These are phyloP conservation scores for Leptinotarsa peninsularis DNA, from an alignment of 2,888 invertebrate species.

Conservation along the genomic window DNA sequence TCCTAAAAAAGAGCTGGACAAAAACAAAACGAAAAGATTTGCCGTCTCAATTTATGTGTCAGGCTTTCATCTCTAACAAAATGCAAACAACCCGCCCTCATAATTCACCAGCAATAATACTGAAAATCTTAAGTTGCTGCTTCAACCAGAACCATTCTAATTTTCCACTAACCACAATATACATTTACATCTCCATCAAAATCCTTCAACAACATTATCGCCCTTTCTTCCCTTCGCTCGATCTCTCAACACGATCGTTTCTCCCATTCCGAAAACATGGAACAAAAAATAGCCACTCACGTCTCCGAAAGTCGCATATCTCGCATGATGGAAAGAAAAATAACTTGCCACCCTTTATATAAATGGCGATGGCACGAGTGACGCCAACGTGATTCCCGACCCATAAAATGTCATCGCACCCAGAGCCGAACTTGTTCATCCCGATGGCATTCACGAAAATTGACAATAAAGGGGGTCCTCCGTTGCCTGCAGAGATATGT, in stretches of 20 bases:
- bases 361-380: constrained; percentile 7
- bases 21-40: too few species aligned
- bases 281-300: constrained; percentile 15
- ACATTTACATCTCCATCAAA: constrained; percentile 8
- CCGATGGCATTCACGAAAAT: too few species aligned
- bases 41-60: too few species aligned
- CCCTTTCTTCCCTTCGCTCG: not conserved
- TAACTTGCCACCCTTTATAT: constrained; percentile 19
- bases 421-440: constrained; percentile 1
- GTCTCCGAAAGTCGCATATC: constrained; percentile 5
- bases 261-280: constrained; percentile 15
- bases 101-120: too few species aligned
- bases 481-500: too few species aligned
- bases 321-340: constrained; percentile 18
- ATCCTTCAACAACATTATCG: constrained; percentile 17
- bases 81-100: not conserved
- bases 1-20: too few species aligned
- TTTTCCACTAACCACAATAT: not conserved
- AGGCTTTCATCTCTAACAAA: too few species aligned
- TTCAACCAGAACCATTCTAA: not conserved
- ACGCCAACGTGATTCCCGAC: constrained; percentile 8
- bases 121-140: not conserved
- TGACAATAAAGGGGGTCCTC: too few species aligned
- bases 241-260: constrained; percentile 11
- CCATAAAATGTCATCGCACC: constrained; percentile 5